Base-by-base conservation (phyloP, 1,140 invertebrate genomes). In the Elymnias hypermnestra region DNA sequence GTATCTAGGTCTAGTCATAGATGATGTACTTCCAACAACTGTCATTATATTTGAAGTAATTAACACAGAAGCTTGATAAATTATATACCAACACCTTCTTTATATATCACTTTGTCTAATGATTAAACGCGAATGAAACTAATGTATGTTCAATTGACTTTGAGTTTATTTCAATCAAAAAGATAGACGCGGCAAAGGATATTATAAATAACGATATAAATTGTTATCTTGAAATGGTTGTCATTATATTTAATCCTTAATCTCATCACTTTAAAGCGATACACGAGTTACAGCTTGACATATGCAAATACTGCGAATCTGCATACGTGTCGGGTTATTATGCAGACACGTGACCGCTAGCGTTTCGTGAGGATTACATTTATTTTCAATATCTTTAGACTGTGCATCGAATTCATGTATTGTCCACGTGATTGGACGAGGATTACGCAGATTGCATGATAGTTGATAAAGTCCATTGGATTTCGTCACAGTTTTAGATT, bases 311-410 rank as follows among this genome's bases (percentile, higher is more conserved):
- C 13, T 9, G 8, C 8, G 31, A 14, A 71, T 74, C 66, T 71
- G 54, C 71, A 69, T 74, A 63, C 50, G 47, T 18, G 39, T 46
- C 25, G 22, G 35, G 35, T 39, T 35, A 44, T 44, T 29, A 28
- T 31, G 13, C 44, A 9, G 13, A 26, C 61, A 61, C 72, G 69
- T 71, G 72, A 44, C 57, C 33, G 12, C 7, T 48, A 41, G 49
- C 57, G 44, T 40, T 60, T 52, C 59, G 57, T 57, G 59, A 31
- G 55, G 72, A 75, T 78, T 78, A 78, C 65, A 75, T 69, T 74
- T 63, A 68, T 72, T 72, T 72, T 68, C 68, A 75, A 73, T 78
- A 63, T 67, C 52, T 46, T 56, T 31, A 41, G 38, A 25, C 12
- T 36, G 29, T 41, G 51, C 53, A 31, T 50, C 18, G 4, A 41